Base-by-base conservation (phyloP, 2,113 vertebrate genomes). In the Stigmatopora nigra region DNA sequence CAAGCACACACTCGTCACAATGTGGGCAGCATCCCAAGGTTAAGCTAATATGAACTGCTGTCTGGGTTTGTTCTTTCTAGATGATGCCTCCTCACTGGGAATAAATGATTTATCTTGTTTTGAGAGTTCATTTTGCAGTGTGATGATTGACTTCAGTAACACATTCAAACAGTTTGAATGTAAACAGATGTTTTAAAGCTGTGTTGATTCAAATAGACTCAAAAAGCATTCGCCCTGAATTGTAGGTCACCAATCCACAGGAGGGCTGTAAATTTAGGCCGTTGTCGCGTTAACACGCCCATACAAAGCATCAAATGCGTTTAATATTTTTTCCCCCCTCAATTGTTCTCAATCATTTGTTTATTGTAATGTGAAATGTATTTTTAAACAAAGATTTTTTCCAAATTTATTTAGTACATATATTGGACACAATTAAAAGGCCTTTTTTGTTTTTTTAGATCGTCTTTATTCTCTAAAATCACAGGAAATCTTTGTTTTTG, bases 1-100 rank as follows among this genome's bases (percentile, higher is more conserved):
- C 59, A 81, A 84, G 83, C 66, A 75, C 78, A 78, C 75, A 63
- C 73, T 68, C 31, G 60, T 46, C 57, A 87, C 80, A 82, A 85
- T 70, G 51, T 22, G 65, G 75, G 65, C 38, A 19, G 59, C 61
- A 63, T 10, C 15, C 65, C 45, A 55, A 79, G 81, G 75, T 83
- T 70, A n/a, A 56, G 47, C 73, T 75, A 41, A 12, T 67, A 71
- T 57, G 19, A 62, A 47, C 64, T 20, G 1, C 66, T 61, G 44
- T 69, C 35, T 63, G 59, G 46, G 41, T 46, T 15, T 1, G 7
- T 35, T 9, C 48, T 51, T 8, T 51, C 1, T n/a, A 17, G 17
- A 51, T n/a, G 5, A n/a, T n/a, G 17, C 17, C 15, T 8, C 17
- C 48, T 8, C 17, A 51, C 8, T n/a, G 19, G 5, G n/a, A n/a